Evolutionary conservation across 2,113 vertebrate species (phyloP), one percentile per base, ranked within the genome.

Genomic region (Tenrec ecaudatus): DNA sequence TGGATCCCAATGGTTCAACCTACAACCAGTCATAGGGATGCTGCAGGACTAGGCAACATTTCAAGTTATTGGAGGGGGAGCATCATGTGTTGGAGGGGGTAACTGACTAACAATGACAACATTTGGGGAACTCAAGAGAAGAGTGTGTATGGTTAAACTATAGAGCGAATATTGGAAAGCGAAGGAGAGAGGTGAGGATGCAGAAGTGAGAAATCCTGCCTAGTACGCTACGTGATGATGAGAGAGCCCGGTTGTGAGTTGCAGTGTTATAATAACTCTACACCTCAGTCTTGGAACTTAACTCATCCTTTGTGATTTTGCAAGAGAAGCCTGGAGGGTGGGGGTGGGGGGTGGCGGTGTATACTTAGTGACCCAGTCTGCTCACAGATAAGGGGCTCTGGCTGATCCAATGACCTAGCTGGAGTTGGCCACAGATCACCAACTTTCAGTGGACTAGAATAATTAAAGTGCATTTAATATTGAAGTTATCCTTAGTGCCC

Each of bases 391-490:
- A 31, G 53, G 58, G 60, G 16, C 27, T 90, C 62, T 79, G 16
- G 15, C 58, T 83, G 58, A 62, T 38, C 40, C 77, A 85, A 89
- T 40, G 82, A 78, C 53, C 31, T 69, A 89, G 0, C 19, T 77
- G 80, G 10, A 73, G 81, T 73, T 62, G 62, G 69, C 22, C 57
- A 71, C 4, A 78, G 66, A 86, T 68, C 36, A 95, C 20, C 22
- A 90, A 53, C 16, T 86, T 85, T n/a, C 73, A 92, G 92, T 64
- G 83, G 90, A 71, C 38, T 78, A 73, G 57, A 91, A 93, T 85
- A 82, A 86, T 81, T 43, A 82, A 60, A 78, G 36, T 64, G 19
- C 1, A 29, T 89, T 95, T 81, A 82, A 77, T 33, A 90, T 82
- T 64, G 71, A 95, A 94, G 76, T 31, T 60, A 43, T 82, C 23